Percentiles rank a stretch among this genome's conserved stretches.
These are phyloP conservation scores for Malachius bipustulatus DNA, from an alignment of 2,888 invertebrate genomes.

Conservation along the genomic window DNA sequence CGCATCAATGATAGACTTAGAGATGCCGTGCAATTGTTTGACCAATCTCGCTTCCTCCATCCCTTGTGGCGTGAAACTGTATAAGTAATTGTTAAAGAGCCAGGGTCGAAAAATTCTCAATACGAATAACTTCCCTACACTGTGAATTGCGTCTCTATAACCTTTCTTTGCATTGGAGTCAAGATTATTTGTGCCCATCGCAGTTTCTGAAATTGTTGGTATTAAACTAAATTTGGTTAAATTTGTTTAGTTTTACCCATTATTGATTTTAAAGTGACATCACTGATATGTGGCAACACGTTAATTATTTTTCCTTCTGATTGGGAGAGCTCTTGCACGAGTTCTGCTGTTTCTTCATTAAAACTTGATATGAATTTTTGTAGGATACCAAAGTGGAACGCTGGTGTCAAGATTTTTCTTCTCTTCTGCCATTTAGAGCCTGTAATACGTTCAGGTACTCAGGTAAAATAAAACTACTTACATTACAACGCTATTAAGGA, in stretches of 20 bases:
- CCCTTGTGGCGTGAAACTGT: conserved; percentile 12
- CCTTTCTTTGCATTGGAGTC: conserved; percentile 15
- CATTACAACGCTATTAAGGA: too few relatives aligned
- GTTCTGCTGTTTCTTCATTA: conserved; percentile 20
- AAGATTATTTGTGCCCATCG: conserved; percentile 18
- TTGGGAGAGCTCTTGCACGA: conserved; percentile 15
- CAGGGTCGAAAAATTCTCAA: conserved; percentile 10
- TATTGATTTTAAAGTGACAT: conserved; percentile 10
- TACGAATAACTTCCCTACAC: conserved; percentile 8
- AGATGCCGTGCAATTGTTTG: conserved; percentile 15
- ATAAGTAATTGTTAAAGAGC: conserved; percentile 8
- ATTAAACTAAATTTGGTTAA: neutral
- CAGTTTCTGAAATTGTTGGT: conserved; percentile 13
- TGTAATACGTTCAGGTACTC: too few relatives aligned
- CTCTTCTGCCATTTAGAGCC: conserved; percentile 22
- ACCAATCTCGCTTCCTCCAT: conserved; percentile 17
- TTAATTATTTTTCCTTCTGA: conserved; percentile 7
- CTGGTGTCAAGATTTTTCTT: conserved; percentile 24
- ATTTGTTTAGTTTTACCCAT: too few relatives aligned
- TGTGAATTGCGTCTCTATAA: conserved; percentile 20
- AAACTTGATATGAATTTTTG: conserved; percentile 22
- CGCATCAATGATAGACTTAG: conserved; percentile 12
- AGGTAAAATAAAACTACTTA: too few relatives aligned
- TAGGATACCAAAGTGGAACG: conserved; percentile 25
- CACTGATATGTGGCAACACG: conserved; percentile 11